Conservation (phyloP, 2,888 invertebrate genomes). For the Lissocephala sabroskyi region DNA sequence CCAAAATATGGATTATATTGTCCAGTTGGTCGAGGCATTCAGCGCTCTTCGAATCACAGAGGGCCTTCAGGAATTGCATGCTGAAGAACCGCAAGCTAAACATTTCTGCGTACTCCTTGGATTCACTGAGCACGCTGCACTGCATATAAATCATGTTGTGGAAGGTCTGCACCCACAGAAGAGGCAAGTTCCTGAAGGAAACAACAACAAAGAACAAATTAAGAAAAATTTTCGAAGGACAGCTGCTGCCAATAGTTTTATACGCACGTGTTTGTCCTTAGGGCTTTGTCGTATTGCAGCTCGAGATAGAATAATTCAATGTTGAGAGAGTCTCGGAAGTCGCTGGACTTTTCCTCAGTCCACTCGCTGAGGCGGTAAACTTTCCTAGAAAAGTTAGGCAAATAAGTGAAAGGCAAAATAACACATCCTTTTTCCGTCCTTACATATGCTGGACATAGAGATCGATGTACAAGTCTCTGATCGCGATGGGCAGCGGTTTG, state of each 20-base stretch:
- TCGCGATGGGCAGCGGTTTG: constrained; percentile 37
- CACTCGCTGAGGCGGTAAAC: not conserved
- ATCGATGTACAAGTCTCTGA: constrained; percentile 38
- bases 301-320: constrained; percentile 57
- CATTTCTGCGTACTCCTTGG: not conserved
- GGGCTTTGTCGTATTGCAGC: constrained; percentile 41
- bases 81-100: constrained; percentile 4
- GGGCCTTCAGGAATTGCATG: constrained; percentile 1
- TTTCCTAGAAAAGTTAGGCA: not conserved
- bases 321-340: constrained; percentile 44
- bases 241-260: constrained; percentile 29
- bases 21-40: not conserved
- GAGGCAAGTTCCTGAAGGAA: constrained; percentile 1
- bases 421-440: constrained; percentile 40
- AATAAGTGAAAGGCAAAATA: constrained; percentile 12
- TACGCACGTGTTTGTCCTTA: no score
- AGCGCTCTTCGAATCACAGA: not conserved
- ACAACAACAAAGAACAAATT: not conserved
- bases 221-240: not conserved
- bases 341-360: not conserved
- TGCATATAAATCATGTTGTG: not conserved
- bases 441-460: not conserved
- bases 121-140: not conserved
- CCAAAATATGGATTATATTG: constrained; percentile 1
- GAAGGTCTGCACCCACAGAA: constrained; percentile 3